Base-by-base conservation (phyloP, 1,140 invertebrate genomes). In the Halesus radiatus region DNA sequence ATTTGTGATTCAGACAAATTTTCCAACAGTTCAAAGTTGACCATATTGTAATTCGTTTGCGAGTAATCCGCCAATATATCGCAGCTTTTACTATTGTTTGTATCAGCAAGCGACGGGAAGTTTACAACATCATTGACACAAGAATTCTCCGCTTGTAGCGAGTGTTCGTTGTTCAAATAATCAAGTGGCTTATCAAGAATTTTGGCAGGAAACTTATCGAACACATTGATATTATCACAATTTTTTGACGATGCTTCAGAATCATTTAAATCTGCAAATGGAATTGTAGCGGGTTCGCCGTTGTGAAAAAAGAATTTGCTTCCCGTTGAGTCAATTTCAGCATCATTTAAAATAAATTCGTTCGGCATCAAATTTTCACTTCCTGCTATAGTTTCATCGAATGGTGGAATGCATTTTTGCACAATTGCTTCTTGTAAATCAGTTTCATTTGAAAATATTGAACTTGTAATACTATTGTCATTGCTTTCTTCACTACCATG, bases 11-110 rank as follows among this genome's bases (percentile, higher is more conserved):
- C 75, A 0, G 75, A 64, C 52, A 76, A 66, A 18, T 52, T 62
- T 37, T 58, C 56, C 56, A 76, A 52, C 60, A 76, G 23, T 26
- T 76, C 75, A 26, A 76, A 66, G 56, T 76, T 76, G 1, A 45
- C 58, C 56, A 76, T 45, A 32, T 60, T 76, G 26, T 76, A 76
- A 18, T 53, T 56, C 1, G 56, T 22, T 52, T 76, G 75, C 18
- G 68, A 72, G 22, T 20, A 72, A 16, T 72, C 68, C 1, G n/a
- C 45, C 22, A 72, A 26, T 15, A 72, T 53, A 72, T 72, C 68
- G 18, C 64, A 68, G 64, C 6, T 32, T 20, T 68, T 45, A 20
- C n/a, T 37, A 6, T 68, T 68, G 29, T 18, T 50, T 16, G 16
- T 26, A 3, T 23, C 60, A 13, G 16, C 60, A 5, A 26, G 22